Base-by-base conservation (phyloP, 2,797 vertebrate genomes). In the Poecile montanus region DNA sequence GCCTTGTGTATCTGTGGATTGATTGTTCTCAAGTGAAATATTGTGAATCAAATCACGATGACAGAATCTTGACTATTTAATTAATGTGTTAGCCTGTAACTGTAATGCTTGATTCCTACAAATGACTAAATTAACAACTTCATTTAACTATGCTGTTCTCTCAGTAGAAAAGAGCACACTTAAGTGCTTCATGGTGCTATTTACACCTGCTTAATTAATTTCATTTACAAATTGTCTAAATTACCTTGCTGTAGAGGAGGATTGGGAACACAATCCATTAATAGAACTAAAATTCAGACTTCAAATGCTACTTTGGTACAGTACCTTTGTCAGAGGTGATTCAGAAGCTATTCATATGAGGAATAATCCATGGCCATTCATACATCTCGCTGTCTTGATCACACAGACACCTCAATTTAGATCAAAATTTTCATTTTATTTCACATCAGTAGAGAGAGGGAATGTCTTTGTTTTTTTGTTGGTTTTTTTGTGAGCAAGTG, bases 11-110 rank as follows among this genome's bases (percentile, higher is more conserved):
- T 89, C 85, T 80, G 26, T 88, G 87, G 72, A 44, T 96, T 85
- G 71, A 67, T 80, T 79, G 80, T 87, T 93, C 86, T 94, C 57
- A 71, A 76, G 71, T 91, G 77, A 97, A 96, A 96, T 93, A 92
- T 32, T 83, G 74, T 93, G 84, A 94, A 91, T 88, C 81, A 78
- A 93, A 93, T 85, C 16, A 58, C 56, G 34, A 71, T 85, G 94
- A 85, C 84, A 94, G 75, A 79, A 68, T 89, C 72, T 82, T 73
- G 78, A 91, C 60, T 92, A 40, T 88, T 91, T 88, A 92, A 93
- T 95, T 86, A 88, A 79, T 30, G 42, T 76, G 53, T 91, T 91
- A 95, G n/a, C 13, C 40, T 83, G 42, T 53, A 62, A 82, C 51
- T 81, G 58, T 70, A 93, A 44, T 40, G 30, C 42, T 92, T 74